Conservation (phyloP, 2,888 invertebrate species). For the Pterostichus niger region DNA sequence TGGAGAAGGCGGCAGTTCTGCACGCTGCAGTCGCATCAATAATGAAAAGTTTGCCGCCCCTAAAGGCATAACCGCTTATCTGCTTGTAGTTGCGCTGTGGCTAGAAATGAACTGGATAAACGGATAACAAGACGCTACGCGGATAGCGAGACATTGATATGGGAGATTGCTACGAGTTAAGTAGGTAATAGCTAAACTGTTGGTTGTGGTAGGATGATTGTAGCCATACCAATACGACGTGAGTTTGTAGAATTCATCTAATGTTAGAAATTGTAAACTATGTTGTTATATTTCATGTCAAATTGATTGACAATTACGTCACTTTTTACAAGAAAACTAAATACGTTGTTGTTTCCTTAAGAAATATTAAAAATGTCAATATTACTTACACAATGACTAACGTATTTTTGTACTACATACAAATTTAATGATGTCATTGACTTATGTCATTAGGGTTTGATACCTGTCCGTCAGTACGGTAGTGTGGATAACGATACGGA, state of each 20-base stretch:
- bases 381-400: too few relatives aligned
- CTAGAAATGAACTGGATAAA: not conserved
- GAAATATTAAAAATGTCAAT: too few relatives aligned
- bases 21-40: slow-evolving; percentile 47
- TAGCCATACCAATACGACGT: too few relatives aligned
- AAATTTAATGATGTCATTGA: too few relatives aligned
- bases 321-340: too few relatives aligned
- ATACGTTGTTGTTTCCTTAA: too few relatives aligned
- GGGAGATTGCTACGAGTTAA: not conserved
- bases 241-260: not conserved
- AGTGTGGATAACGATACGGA: too few relatives aligned
- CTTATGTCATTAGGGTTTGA: too few relatives aligned
- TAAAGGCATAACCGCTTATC: slow-evolving; percentile 4
- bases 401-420: too few relatives aligned
- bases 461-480: too few relatives aligned
- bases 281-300: not conserved
- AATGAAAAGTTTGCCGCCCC: slow-evolving; percentile 33
- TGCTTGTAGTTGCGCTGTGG: not conserved
- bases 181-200: not conserved
- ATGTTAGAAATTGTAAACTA: not conserved
- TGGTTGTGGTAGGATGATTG: not conserved
- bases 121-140: not conserved
- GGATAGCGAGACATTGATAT: slow-evolving; percentile 1
- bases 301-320: too few relatives aligned
- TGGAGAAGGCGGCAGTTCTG: not conserved